Evolutionary conservation across 2,888 invertebrate genomes (phyloP), one percentile per base, ranked within the genome.

Genomic region (Lepetodrilus schrolli): DNA sequence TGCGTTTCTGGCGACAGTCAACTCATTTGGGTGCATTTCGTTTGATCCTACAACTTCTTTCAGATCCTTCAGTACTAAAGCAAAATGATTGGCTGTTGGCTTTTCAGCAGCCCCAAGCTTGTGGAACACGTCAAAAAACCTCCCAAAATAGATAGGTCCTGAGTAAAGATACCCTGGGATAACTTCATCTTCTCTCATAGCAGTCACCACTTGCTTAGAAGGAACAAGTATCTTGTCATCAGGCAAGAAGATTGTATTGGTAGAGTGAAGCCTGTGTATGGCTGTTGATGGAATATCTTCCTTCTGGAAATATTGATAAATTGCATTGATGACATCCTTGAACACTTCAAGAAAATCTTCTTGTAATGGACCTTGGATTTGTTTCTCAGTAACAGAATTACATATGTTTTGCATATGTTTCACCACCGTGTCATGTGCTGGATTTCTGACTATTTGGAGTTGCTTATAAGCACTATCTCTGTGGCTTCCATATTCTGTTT

Each of bases 141-240:
- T 73, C 5, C 77, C 82, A 70, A 82, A 79, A 10, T 74, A 47
- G 13, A 49, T 1, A 7, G 84, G 84, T n/a, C 80, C 72, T 65
- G 74, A 76, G 70, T 75, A 79, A 17, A 86, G 72, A 73, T 80
- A 83, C 0, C 82, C 84, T 17, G 65, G 70, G 13, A 85, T 81
- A 58, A 78, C 79, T 38, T 84, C 81, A 0, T 65, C 48, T 20
- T 73, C 68, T 2, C 74, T 49, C 5, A 70, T 21, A 2, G 66
- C 66, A 1, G 72, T 47, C n/a, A 83, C 81, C 5, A 83, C 79
- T 23, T 75, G 70, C 1, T 65, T 72, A 20, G 86, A 73, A 34
- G 58, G 34, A n/a, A 79, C 78, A 36, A 82, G 49, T 4, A 36
- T 21, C 1, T 26, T 47, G 30, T 76, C 74, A 26, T 74, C 76